Conservation (phyloP, 2,797 vertebrate genomes). For the Sphenodon punctatus region DNA sequence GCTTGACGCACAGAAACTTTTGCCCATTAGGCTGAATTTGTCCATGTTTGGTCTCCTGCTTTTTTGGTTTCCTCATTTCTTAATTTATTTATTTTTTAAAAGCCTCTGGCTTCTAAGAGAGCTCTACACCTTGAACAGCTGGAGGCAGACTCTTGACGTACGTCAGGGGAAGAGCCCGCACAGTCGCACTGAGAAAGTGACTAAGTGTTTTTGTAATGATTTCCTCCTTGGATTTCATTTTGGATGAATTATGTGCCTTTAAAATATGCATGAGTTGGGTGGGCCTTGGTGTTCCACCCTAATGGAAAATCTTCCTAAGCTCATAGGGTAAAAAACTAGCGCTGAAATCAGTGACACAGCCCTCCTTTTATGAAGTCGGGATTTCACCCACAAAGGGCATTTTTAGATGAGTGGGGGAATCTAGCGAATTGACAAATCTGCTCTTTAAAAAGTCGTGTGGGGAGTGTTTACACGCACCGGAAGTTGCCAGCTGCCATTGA, state of each 20-base stretch:
- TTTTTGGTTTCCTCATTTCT: neutral
- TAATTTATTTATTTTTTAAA: no score
- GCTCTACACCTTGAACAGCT: conserved; percentile 32
- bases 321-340: no score
- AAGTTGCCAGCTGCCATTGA: no score
- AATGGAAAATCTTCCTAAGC: no score
- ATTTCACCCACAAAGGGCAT: no score
- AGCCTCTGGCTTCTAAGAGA: conserved; percentile 38
- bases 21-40: neutral
- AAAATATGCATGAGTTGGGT: conserved; percentile 47
- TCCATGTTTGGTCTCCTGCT: neutral
- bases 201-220: conserved; percentile 13
- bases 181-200: conserved; percentile 53
- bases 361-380: no score
- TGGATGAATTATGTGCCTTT: conserved; percentile 42
- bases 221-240: neutral
- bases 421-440: no score
- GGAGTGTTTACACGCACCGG: no score
- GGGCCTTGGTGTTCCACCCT: no score
- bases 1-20: neutral
- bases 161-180: conserved; percentile 55
- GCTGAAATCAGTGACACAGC: no score
- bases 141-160: conserved; percentile 56
- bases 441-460: no score
- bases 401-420: no score